Evolutionary conservation across 2,797 vertebrate genomes (phyloP).

Genomic region (Galagoides demidoff): DNA sequence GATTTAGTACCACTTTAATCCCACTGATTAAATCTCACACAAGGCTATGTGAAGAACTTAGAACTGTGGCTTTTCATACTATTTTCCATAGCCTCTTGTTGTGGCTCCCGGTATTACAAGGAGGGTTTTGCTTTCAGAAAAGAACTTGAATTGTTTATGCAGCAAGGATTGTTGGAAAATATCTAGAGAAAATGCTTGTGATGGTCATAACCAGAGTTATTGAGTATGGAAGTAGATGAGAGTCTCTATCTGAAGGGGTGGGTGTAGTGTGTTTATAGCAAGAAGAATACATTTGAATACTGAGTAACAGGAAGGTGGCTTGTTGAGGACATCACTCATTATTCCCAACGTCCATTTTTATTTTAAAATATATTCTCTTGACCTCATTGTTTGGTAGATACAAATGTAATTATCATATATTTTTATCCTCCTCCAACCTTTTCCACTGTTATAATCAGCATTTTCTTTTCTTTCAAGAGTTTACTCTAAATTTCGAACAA

Average conservation of each 20-base stretch:
- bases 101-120: background rate
- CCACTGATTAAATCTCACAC: background rate
- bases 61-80: background rate
- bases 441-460: background rate
- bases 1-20: background rate
- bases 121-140: background rate
- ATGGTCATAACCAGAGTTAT: background rate
- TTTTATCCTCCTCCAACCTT: background rate
- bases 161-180: background rate
- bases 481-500: background rate
- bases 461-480: background rate
- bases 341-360: background rate
- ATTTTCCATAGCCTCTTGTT: background rate
- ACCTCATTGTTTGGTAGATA: background rate
- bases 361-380: background rate
- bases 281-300: background rate
- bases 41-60: background rate
- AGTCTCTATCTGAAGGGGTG: background rate
- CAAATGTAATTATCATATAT: background rate
- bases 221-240: background rate
- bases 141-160: background rate
- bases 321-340: background rate
- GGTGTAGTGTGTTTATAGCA: no score
- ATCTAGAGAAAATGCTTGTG: background rate
- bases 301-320: background rate